A percentile compares a stretch with the other conserved stretches of the same genome.
These are phyloP conservation scores for Eriocheir sinensis DNA, from an alignment of 1,140 invertebrate genomes.

Conservation along the genomic window DNA sequence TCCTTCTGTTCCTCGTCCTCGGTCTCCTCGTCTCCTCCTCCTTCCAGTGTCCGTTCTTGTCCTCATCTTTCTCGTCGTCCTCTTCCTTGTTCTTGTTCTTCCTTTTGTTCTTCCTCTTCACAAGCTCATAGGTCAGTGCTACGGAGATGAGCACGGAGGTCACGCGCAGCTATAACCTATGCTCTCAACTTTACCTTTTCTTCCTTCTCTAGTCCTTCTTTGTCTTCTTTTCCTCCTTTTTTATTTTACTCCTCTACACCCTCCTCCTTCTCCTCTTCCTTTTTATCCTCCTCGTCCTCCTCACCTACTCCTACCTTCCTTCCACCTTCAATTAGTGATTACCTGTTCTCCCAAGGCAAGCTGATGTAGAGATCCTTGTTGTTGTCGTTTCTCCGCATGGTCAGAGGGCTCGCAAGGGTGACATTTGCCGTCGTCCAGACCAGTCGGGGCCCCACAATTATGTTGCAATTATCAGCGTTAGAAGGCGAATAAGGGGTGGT, in stretches of 20 bases:
- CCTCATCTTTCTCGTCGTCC: too few relatives aligned
- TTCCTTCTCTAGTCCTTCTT: neutral
- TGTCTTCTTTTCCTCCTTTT: neutral
- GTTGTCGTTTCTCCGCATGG: neutral
- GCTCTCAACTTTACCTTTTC: too few relatives aligned
- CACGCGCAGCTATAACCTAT: too few relatives aligned
- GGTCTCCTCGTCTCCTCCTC: too few relatives aligned
- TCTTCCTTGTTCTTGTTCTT: too few relatives aligned
- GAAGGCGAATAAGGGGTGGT: neutral
- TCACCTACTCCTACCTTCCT: neutral
- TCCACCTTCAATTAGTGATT: neutral
- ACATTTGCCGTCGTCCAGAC: neutral
- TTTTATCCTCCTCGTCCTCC: neutral
- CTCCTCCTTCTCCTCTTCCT: neutral
- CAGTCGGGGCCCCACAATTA: neutral
- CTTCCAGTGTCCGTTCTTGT: too few relatives aligned
- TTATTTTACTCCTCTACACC: too few relatives aligned
- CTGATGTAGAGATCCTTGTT: neutral
- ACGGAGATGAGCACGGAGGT: too few relatives aligned
- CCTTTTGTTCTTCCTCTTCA: too few relatives aligned
- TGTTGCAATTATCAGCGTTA: slow-evolving; percentile 2
- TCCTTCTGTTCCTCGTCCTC: too few relatives aligned
- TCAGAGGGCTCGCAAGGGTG: neutral
- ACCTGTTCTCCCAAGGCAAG: neutral
- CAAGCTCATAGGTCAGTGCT: too few relatives aligned